phyloP scores from a whole-genome alignment of 2,797 vertebrate species.

The Dipus sagitta region DNA sequence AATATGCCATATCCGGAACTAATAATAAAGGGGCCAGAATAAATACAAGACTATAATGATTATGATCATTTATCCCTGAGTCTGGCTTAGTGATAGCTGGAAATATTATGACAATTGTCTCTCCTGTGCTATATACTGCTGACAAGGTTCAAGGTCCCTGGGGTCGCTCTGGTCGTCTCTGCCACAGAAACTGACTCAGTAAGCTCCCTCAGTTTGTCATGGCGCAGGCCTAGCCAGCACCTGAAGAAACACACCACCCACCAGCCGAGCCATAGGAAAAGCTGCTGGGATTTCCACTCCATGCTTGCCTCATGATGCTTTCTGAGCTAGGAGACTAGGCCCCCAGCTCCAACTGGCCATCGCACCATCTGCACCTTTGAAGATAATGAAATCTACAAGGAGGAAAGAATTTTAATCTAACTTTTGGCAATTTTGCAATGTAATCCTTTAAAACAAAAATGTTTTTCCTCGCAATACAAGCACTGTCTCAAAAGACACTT shows the following conservation, averaged over 20 bases:
- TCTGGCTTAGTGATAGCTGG: slow-evolving; percentile 67
- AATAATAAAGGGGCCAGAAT: slow-evolving; percentile 68
- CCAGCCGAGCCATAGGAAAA: slow-evolving; percentile 5
- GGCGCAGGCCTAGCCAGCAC: not conserved
- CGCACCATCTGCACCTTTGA: not conserved
- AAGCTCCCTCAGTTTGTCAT: not conserved
- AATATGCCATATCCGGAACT: slow-evolving; percentile 78
- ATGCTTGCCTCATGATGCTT: not conserved
- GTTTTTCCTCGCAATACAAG: not conserved
- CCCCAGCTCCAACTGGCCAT: not conserved
- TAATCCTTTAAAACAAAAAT: slow-evolving; percentile 13
- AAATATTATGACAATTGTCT: slow-evolving; percentile 16
- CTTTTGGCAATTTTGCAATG: not conserved
- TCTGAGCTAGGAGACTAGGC: not conserved
- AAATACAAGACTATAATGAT: slow-evolving; percentile 66
- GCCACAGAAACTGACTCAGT: slow-evolving; percentile 11
- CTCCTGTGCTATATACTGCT: slow-evolving; percentile 10
- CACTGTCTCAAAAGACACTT: slow-evolving; percentile 25
- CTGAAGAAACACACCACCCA: not conserved
- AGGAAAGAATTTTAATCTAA: not conserved
- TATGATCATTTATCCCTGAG: slow-evolving; percentile 38
- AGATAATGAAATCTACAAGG: not conserved
- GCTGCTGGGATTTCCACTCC: not conserved
- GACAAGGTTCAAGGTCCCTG: slow-evolving; percentile 13
- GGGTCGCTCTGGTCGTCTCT: not conserved